Evolutionary conservation across 2,888 invertebrate species (phyloP).

Genomic region (Pediacus dermestoides): DNA sequence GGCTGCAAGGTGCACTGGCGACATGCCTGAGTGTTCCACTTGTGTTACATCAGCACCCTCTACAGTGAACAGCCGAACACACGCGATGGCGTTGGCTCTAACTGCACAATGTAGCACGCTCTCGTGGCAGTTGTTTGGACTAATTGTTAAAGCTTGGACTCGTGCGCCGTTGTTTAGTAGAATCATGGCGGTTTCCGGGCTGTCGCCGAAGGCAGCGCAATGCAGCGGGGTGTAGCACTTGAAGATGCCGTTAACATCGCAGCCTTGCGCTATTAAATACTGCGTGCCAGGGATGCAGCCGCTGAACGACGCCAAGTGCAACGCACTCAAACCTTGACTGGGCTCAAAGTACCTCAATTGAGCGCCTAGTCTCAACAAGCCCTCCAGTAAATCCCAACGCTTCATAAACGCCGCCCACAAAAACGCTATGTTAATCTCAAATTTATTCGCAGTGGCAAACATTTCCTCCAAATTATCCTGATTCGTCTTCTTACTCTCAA

Average conservation of each 20-base stretch:
- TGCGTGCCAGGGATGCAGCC: constrained; percentile 70
- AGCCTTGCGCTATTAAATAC: constrained; percentile 65
- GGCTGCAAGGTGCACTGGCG: constrained; percentile 77
- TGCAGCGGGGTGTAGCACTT: constrained; percentile 80
- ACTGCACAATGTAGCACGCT: constrained; percentile 82
- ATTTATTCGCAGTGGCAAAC: constrained; percentile 56
- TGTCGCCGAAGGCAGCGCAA: constrained; percentile 86
- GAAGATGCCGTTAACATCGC: constrained; percentile 65
- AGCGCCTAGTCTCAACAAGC: constrained; percentile 64
- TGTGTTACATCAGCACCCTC: constrained; percentile 74
- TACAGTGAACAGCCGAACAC: constrained; percentile 69
- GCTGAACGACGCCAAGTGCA: constrained; percentile 75
- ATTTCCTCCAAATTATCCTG: constrained; percentile 55
- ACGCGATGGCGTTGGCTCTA: constrained; percentile 77
- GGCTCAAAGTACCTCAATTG: constrained; percentile 64
- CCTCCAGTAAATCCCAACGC: constrained; percentile 62
- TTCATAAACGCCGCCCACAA: constrained; percentile 74
- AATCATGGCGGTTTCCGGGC: constrained; percentile 74
- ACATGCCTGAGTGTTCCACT: constrained; percentile 71
- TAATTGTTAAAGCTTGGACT: constrained; percentile 63
- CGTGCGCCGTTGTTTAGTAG: constrained; percentile 70
- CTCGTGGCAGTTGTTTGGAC: constrained; percentile 61
- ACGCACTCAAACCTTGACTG: constrained; percentile 66
- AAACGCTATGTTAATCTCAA: constrained; percentile 68
- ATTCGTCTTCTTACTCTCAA: constrained; percentile 65